Conservation (phyloP, 2,113 vertebrate species). For the Martes martes region DNA sequence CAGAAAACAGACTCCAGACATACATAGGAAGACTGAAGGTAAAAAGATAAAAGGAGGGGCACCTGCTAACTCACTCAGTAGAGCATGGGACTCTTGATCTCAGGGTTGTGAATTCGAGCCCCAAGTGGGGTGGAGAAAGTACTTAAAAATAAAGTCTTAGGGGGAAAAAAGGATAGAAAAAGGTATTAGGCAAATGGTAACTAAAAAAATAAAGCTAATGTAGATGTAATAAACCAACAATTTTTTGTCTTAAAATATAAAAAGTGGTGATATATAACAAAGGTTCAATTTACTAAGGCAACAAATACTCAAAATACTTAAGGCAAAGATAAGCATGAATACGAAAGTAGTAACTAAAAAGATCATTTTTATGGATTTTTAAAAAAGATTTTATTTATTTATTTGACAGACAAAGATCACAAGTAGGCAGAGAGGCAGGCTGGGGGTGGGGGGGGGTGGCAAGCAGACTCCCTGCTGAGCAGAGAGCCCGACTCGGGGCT, state of each 20-base stretch:
- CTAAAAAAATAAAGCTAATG: constrained; percentile 5
- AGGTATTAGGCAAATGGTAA: neutral
- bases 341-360: constrained; percentile 9
- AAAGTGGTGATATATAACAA: neutral
- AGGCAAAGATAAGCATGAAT: neutral
- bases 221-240: neutral
- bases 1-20: neutral
- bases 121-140: neutral
- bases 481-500: too few species aligned
- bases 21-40: neutral
- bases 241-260: neutral
- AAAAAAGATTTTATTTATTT: too few species aligned
- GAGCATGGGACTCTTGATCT: neutral
- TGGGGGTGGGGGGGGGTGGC: too few species aligned
- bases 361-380: neutral
- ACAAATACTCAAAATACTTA: constrained; percentile 11
- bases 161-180: neutral
- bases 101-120: neutral
- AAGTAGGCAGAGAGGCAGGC: too few species aligned
- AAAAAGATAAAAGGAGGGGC: neutral
- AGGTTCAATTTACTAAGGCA: neutral
- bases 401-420: too few species aligned
- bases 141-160: neutral
- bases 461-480: too few species aligned
- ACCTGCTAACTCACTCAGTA: neutral